phyloP scores from a whole-genome alignment of 2,797 vertebrate species.

The Microctenopoma steveboyesi region DNA sequence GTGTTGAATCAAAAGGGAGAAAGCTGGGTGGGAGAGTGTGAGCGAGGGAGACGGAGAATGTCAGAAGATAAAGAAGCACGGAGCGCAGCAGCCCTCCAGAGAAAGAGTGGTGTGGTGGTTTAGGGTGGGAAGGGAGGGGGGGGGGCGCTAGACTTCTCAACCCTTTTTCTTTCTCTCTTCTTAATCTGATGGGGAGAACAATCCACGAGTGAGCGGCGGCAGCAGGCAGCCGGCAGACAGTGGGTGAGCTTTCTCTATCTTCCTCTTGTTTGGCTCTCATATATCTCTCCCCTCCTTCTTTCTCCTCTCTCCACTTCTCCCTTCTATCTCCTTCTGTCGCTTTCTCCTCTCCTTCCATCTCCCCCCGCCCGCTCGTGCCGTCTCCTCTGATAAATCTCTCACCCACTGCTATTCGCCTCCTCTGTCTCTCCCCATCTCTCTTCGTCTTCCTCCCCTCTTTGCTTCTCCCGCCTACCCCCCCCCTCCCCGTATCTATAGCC shows the following conservation, averaged over 20 bases:
- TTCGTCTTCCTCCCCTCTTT: conserved; percentile 16
- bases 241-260: conserved; percentile 56
- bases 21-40: conserved; percentile 9
- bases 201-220: conserved; percentile 48
- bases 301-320: conserved; percentile 17
- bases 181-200: conserved; percentile 54
- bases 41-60: conserved; percentile 22
- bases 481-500: conserved; percentile 30
- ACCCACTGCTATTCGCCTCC: conserved; percentile 56
- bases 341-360: conserved; percentile 40
- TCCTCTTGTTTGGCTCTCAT: conserved; percentile 48
- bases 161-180: conserved; percentile 39
- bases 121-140: not conserved
- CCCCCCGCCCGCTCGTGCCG: conserved; percentile 48
- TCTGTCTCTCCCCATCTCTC: conserved; percentile 58
- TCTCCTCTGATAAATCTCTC: conserved; percentile 72
- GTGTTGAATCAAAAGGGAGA: conserved; percentile 39
- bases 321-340: conserved; percentile 28
- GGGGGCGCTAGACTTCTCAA: conserved; percentile 35
- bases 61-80: conserved; percentile 45
- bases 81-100: conserved; percentile 6
- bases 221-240: conserved; percentile 44
- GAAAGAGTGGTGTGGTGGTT: conserved; percentile 2
- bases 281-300: conserved; percentile 25
- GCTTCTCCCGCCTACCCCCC: conserved; percentile 20